Evolutionary conservation across 1,140 invertebrate genomes (phyloP).

Genomic region (Agrypnia vestita): DNA sequence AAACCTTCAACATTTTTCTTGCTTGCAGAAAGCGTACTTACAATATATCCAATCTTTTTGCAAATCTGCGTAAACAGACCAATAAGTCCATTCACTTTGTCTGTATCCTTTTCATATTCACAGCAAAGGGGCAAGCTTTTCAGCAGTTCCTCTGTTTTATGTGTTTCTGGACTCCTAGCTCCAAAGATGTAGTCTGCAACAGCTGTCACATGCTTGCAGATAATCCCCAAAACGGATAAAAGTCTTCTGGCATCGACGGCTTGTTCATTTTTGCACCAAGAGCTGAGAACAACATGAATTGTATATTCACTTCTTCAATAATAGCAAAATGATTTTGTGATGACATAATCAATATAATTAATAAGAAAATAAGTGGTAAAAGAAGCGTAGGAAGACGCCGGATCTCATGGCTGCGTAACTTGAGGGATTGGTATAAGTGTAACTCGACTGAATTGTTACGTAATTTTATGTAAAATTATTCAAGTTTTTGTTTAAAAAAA

Average conservation of each 20-base stretch:
- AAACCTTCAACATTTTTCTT: too few species aligned
- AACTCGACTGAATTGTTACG: too few species aligned
- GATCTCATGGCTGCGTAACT: too few species aligned
- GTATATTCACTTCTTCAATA: too few species aligned
- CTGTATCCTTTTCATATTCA: background rate
- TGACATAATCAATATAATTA: too few species aligned
- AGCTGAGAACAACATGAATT: slow-evolving; percentile 32
- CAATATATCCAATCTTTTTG: slow-evolving; percentile 51
- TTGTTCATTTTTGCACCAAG: slow-evolving; percentile 52
- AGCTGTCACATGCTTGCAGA: slow-evolving; percentile 40
- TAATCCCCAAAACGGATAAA: slow-evolving; percentile 23
- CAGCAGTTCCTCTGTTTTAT: background rate
- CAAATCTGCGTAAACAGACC: slow-evolving; percentile 48
- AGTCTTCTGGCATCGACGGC: slow-evolving; percentile 40
- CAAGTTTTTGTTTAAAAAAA: too few species aligned
- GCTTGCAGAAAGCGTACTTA: too few species aligned
- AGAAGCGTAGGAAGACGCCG: too few species aligned
- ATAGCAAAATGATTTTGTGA: too few species aligned
- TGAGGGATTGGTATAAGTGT: too few species aligned
- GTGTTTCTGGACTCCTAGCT: background rate
- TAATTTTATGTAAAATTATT: too few species aligned
- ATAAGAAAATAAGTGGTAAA: too few species aligned
- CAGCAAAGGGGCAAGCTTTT: slow-evolving; percentile 29
- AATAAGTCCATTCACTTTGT: slow-evolving; percentile 5
- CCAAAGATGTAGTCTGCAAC: slow-evolving; percentile 21